These are phyloP conservation scores for Smittia sp. DNA, from an alignment of 2,888 invertebrate species.

Conservation along the genomic window DNA sequence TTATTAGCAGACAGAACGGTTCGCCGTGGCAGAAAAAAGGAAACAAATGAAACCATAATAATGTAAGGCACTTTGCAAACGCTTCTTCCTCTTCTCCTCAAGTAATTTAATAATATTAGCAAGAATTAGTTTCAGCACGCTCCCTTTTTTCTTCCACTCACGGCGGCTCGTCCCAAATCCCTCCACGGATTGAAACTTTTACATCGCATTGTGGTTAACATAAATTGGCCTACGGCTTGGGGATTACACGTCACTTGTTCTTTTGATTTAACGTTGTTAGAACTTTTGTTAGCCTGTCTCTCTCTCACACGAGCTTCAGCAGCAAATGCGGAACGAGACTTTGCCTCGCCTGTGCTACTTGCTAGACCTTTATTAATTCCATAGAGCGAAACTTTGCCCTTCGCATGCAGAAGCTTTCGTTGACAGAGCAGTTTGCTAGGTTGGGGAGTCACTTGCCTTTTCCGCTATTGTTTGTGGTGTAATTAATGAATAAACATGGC, in stretches of 20 bases:
- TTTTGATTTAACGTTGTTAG: background rate
- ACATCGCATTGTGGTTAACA: background rate
- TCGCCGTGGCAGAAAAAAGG: constrained; percentile 24
- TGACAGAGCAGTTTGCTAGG: background rate
- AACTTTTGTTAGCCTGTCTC: background rate
- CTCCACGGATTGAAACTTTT: constrained; percentile 24
- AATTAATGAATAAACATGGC: constrained; percentile 38
- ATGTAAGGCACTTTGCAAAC: constrained; percentile 24
- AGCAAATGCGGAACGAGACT: background rate
- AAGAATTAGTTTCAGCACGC: constrained; percentile 29
- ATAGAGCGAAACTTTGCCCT: background rate
- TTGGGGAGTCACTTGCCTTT: background rate
- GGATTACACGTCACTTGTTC: constrained; percentile 7
- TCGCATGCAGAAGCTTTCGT: background rate
- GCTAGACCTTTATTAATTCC: background rate
- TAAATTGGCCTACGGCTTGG: constrained; percentile 11
- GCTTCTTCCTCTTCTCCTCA: constrained; percentile 1
- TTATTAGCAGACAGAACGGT: constrained; percentile 24
- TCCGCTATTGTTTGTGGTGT: constrained; percentile 25
- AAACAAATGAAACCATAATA: constrained; percentile 35
- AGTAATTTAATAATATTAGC: constrained; percentile 29
- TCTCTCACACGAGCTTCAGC: background rate
- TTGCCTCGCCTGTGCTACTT: background rate
- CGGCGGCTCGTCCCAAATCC: background rate
- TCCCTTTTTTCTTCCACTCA: background rate